phyloP scores from a whole-genome alignment of 2,113 vertebrate genomes.

The Spea multiplicata region DNA sequence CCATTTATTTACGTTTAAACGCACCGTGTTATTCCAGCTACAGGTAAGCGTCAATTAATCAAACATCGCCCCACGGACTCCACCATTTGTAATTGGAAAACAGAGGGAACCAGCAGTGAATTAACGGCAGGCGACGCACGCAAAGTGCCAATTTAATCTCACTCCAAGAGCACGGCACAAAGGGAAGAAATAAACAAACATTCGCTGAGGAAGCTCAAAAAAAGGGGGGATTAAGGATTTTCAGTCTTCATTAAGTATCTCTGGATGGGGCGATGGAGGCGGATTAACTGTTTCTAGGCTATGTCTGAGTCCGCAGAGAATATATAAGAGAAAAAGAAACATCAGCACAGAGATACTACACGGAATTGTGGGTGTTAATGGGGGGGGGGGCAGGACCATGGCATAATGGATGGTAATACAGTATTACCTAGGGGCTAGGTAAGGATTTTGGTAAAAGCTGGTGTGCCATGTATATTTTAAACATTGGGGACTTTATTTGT shows the following conservation, averaged over 20 bases:
- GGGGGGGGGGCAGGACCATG: too few relatives aligned
- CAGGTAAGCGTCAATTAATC: conserved; percentile 53
- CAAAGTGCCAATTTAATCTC: conserved; percentile 42
- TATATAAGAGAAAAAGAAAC: not conserved
- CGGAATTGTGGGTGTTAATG: too few relatives aligned
- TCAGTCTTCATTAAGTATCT: conserved; percentile 23
- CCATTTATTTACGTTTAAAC: conserved; percentile 53
- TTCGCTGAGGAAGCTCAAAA: not conserved
- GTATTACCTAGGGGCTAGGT: too few relatives aligned
- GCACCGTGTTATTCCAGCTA: conserved; percentile 49
- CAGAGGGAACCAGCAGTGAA: conserved; percentile 54
- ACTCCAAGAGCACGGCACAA: conserved; percentile 36
- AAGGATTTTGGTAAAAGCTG: too few relatives aligned
- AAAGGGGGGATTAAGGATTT: conserved; percentile 13
- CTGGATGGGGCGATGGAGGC: conserved; percentile 11
- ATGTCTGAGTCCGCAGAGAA: not conserved
- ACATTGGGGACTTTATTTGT: too few relatives aligned
- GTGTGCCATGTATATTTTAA: too few relatives aligned
- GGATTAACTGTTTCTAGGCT: not conserved
- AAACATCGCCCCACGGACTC: conserved; percentile 51
- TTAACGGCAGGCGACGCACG: conserved; percentile 60
- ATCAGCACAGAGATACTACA: too few relatives aligned
- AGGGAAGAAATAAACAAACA: conserved; percentile 16
- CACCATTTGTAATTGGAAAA: conserved; percentile 53
- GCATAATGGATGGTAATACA: too few relatives aligned